Evolutionary conservation across 1,140 invertebrate genomes (phyloP).

Genomic region (Penaeus chinensis): DNA sequence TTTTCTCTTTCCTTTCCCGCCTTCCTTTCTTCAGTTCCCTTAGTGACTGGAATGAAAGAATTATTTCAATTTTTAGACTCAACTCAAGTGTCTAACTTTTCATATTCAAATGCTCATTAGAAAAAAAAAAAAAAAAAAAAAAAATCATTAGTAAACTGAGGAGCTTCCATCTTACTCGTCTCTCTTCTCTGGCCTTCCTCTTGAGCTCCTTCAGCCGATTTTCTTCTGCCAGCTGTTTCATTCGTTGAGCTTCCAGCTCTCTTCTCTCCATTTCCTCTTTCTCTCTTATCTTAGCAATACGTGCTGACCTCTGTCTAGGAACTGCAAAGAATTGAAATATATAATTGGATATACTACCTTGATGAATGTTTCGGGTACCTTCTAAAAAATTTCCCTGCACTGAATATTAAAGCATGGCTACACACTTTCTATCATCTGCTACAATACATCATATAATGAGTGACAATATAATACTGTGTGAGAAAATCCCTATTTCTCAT

Average conservation of each 20-base stretch:
- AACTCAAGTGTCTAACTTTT: neutral
- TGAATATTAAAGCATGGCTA: too few species aligned
- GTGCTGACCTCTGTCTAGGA: constrained; percentile 60
- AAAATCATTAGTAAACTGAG: neutral
- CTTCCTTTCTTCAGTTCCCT: constrained; percentile 61
- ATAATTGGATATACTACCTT: neutral
- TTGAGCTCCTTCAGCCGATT: constrained; percentile 73
- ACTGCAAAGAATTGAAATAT: constrained; percentile 34
- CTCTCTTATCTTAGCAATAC: constrained; percentile 87
- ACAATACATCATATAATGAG: too few species aligned
- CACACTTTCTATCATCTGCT: too few species aligned
- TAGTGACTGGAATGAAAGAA: constrained; percentile 47
- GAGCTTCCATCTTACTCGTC: constrained; percentile 50
- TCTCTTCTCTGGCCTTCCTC: constrained; percentile 74
- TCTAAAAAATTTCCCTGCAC: too few species aligned
- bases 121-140: constrained; percentile 10
- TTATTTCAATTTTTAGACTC: neutral
- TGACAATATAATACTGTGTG: too few species aligned
- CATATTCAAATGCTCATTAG: neutral
- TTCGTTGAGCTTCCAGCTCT: constrained; percentile 72
- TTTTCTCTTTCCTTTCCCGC: constrained; percentile 61
- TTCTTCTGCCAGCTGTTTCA: constrained; percentile 69
- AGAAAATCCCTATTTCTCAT: too few species aligned
- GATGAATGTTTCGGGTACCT: neutral
- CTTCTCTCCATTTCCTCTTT: constrained; percentile 79